These are phyloP conservation scores for Drosophila mettleri DNA, from an alignment of 2,888 invertebrate species.

Conservation along the genomic window DNA sequence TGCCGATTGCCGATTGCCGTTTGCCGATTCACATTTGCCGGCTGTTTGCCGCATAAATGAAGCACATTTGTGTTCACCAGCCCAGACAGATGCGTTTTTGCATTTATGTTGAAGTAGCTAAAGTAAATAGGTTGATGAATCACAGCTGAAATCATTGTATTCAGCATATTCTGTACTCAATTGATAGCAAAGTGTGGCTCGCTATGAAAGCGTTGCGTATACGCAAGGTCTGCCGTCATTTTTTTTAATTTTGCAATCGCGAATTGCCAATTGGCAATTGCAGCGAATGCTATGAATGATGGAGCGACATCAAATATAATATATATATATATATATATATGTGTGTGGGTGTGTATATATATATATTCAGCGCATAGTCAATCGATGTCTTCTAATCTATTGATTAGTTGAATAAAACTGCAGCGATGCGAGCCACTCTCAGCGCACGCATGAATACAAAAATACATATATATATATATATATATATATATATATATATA, in stretches of 20 bases:
- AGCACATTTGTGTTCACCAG: constrained; percentile 7
- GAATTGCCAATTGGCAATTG: constrained; percentile 21
- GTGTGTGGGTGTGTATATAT: background rate
- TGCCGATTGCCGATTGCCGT: constrained; percentile 11
- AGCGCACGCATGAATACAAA: constrained; percentile 28
- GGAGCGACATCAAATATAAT: constrained; percentile 1
- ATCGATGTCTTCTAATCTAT: constrained; percentile 30
- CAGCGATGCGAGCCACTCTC: constrained; percentile 45
- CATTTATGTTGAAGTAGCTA: background rate
- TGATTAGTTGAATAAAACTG: constrained; percentile 59
- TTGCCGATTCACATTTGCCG: constrained; percentile 7
- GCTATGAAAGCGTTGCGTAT: constrained; percentile 18
- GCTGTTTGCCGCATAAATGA: constrained; percentile 5
- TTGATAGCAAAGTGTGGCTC: background rate
- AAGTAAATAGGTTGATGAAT: constrained; percentile 4
- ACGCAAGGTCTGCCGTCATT: constrained; percentile 25
- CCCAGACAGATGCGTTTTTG: constrained; percentile 1
- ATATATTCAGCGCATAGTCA: background rate
- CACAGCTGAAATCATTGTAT: no score
- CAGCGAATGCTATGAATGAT: background rate
- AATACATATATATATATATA: background rate
- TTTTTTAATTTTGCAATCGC: background rate
- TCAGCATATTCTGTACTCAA: no score
- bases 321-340: background rate
- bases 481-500: no score